A percentile compares a stretch with the other conserved stretches of the same genome.
These are phyloP conservation scores for Physocephala rufipes DNA, from an alignment of 2,888 invertebrate species.

Conservation along the genomic window DNA sequence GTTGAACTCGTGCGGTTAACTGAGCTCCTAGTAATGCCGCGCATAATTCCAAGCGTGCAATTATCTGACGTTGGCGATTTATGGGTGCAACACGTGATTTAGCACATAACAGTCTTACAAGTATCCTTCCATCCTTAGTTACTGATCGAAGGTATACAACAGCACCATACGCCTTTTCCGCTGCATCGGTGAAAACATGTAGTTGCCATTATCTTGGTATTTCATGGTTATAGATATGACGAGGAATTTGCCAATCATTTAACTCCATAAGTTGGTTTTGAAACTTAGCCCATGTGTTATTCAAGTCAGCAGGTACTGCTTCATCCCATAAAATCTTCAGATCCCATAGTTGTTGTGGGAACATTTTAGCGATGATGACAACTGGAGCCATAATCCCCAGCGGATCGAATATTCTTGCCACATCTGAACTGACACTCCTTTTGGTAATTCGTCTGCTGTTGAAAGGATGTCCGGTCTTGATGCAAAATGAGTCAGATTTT, in stretches of 20 bases:
- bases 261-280: neutral
- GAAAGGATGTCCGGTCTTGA: neutral
- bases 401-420: constrained; percentile 1
- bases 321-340: constrained; percentile 4
- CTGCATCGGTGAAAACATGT: neutral
- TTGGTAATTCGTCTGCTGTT: neutral
- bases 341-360: constrained; percentile 9
- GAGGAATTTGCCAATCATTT: neutral
- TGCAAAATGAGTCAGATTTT: neutral
- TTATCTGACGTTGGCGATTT: neutral
- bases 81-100: constrained; percentile 6
- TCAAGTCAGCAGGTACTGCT: constrained; percentile 1
- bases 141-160: neutral
- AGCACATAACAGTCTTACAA: constrained; percentile 9
- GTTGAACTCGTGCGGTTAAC: neutral
- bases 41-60: neutral
- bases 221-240: neutral
- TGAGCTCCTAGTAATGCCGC: neutral
- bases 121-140: constrained; percentile 1
- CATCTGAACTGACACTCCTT: neutral
- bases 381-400: neutral
- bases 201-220: neutral
- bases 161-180: constrained; percentile 19
- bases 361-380: neutral
- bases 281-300: neutral